Evolutionary conservation across 2,888 invertebrate species (phyloP), one percentile per base, ranked within the genome.

Genomic region (Acrobeloides nanus): DNA sequence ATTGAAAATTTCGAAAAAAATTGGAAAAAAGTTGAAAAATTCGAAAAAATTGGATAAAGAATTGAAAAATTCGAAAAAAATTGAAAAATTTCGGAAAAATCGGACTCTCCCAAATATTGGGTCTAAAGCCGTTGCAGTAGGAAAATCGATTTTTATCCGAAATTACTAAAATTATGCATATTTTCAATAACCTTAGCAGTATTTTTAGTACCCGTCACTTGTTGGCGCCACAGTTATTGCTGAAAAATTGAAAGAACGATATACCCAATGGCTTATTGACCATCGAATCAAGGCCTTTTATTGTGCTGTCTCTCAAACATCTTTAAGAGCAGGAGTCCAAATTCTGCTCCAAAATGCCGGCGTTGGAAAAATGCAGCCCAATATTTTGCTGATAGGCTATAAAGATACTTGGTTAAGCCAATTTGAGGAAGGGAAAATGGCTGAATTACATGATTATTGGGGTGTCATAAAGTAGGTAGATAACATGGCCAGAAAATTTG

Each of bases 401-500:
- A 53, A 62, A 18, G 38, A 26, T 8, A 43, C 47, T 23, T 58
- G 59, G 59, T 20, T 52, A 12, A 25, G 8, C 17, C 92, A 93
- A n/a, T n/a, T n/a, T n/a, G n/a, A n/a, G n/a, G n/a, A n/a, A n/a
- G n/a, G n/a, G n/a, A n/a, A n/a, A n/a, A 87, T 93, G 79, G 83
- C 87, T 82, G 46, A 6, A n/a, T n/a, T n/a, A n/a, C n/a, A n/a
- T 39, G 86, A 87, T 74, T 95, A 95, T 77, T 89, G 93, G 67
- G 87, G 88, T 74, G 82, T 89, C 31, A 84, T 95, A 80, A 92
- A 93, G 87, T 93, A 79, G 83, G 87, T 82, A n/a, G n/a, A n/a
- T n/a, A n/a, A n/a, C n/a, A n/a, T n/a, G n/a, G n/a, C n/a, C n/a
- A n/a, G n/a, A n/a, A n/a, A n/a, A n/a, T n/a, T n/a, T n/a, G n/a